A percentile compares a stretch with the other conserved stretches of the same genome.
Conservation (phyloP, 2,113 vertebrate genomes). For the Menura novaehollandiae region DNA sequence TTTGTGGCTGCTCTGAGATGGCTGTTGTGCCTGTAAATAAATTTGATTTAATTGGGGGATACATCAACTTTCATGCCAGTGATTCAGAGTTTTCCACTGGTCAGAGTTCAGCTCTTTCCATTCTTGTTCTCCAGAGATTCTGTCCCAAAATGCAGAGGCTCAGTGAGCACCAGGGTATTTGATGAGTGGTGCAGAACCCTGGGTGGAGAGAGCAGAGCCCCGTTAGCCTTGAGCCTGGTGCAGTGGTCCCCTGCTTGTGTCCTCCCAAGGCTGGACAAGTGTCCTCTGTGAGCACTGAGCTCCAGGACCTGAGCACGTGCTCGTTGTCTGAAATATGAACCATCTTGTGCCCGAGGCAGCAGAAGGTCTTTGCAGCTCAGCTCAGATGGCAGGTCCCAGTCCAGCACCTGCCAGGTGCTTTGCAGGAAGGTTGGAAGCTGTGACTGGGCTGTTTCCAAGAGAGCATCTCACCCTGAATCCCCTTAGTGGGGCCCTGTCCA, state of each 20-base stretch:
- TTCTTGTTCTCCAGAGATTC: conserved; percentile 46
- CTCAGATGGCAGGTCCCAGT: not conserved
- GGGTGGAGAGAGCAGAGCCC: not conserved
- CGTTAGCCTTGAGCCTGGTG: not conserved
- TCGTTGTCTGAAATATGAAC: not conserved
- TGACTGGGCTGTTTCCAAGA: not conserved
- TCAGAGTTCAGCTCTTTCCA: conserved; percentile 2
- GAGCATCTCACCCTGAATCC: not conserved
- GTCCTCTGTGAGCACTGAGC: not conserved
- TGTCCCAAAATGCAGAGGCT: conserved; percentile 54
- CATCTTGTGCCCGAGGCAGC: not conserved
- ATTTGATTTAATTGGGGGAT: not conserved
- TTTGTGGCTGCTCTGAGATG: not conserved
- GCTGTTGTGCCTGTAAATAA: not conserved
- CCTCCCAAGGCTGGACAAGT: not conserved
- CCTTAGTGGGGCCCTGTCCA: not conserved
- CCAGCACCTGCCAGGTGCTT: not conserved
- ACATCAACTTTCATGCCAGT: not conserved
- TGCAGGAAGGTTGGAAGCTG: not conserved
- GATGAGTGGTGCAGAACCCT: not conserved
- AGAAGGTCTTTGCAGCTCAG: not conserved
- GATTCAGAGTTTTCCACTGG: not conserved
- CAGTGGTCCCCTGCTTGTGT: not conserved
- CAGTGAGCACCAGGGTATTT: conserved; percentile 37
- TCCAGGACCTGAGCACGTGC: not conserved